A percentile compares a stretch with the other conserved stretches of the same genome.
Evolutionary conservation across 30 jellyfish, hydroid and myxozoan genomes (phyloP).

Genomic region (Catostylus mosaicus): DNA sequence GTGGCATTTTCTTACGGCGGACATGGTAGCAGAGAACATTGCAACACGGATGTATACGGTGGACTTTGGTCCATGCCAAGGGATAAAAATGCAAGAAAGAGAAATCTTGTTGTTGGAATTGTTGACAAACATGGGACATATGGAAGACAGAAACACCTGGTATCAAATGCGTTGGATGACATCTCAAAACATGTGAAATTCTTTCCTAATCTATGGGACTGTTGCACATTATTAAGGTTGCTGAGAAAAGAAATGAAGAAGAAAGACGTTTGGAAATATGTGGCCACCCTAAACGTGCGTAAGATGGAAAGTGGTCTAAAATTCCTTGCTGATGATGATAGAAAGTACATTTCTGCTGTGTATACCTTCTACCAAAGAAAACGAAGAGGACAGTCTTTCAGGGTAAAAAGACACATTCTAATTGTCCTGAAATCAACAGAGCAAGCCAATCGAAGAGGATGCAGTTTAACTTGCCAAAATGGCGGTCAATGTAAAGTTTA

Average conservation of each 20-base stretch:
- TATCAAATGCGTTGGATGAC: conserved; percentile 2
- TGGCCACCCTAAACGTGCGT: conserved; percentile 9
- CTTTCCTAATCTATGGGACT: neutral
- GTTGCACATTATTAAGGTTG: neutral
- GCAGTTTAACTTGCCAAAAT: conserved; percentile 17
- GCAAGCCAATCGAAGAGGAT: conserved; percentile 6
- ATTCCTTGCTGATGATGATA: neutral
- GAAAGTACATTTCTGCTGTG: neutral
- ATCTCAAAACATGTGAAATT: conserved; percentile 3
- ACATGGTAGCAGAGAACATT: conserved; percentile 4
- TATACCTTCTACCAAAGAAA: neutral
- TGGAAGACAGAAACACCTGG: conserved; percentile 1
- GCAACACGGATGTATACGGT: conserved; percentile 11
- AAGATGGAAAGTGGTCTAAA: neutral
- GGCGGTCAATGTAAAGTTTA: conserved; percentile 12
- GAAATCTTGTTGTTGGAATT: conserved; percentile 24
- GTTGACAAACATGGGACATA: conserved; percentile 48
- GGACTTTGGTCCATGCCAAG: conserved; percentile 37
- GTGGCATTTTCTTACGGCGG: conserved; percentile 21
- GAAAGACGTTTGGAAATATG: conserved; percentile 17
- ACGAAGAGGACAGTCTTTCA: neutral
- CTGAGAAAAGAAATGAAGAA: conserved; percentile 7
- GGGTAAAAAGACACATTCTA: neutral
- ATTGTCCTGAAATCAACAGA: conserved; percentile 12
- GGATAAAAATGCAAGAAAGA: conserved; percentile 16